Base-by-base conservation (phyloP, 2,113 vertebrate genomes). In the Nerophis ophidion region DNA sequence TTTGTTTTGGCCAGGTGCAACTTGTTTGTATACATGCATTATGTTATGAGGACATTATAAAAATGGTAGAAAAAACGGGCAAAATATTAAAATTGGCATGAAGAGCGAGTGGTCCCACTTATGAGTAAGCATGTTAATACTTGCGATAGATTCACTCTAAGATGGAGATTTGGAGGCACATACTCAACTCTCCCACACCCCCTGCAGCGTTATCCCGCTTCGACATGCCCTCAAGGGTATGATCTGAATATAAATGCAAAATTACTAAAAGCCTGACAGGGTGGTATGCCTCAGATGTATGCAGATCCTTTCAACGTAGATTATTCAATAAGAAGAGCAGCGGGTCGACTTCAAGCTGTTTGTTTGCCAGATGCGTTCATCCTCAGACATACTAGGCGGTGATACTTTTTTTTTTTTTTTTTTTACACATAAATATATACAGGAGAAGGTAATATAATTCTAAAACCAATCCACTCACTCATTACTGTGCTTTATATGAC, bases 221-320 rank as follows among this genome's bases (percentile, higher is more conserved):
- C 68, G 65, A 84, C 66, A 69, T 81, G 66, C 59, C 75, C 74
- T 66, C 48, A 19, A 63, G 79, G 67, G 53, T 56, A 58, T 34
- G 57, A 56, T 56, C 55, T 76, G 73, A 78, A 81, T 81, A 65
- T 70, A 64, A 76, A 87, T 77, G 36, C 70, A 61, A 75, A 82
- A 83, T 83, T 53, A 82, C 81, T 74, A 64, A 70, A 61, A 63
- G 56, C 56, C 58, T 63, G 61, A 17, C 12, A 36, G 19, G 19
- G 65, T 71, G 53, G 65, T 61, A 49, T 57, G 46, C 61, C 13
- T 78, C 51, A 74, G 59, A 78, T 80, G 17, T 74, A 66, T 81
- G 77, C 58, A 75, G 66, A 74, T 78, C 78, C 48, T 61, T 48
- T 73, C 12, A 9, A 60, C 52, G 48, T 26, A 71, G 33, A 62